Evolutionary conservation across 2,797 vertebrate genomes (phyloP).

Genomic region (Graptemys geographica): DNA sequence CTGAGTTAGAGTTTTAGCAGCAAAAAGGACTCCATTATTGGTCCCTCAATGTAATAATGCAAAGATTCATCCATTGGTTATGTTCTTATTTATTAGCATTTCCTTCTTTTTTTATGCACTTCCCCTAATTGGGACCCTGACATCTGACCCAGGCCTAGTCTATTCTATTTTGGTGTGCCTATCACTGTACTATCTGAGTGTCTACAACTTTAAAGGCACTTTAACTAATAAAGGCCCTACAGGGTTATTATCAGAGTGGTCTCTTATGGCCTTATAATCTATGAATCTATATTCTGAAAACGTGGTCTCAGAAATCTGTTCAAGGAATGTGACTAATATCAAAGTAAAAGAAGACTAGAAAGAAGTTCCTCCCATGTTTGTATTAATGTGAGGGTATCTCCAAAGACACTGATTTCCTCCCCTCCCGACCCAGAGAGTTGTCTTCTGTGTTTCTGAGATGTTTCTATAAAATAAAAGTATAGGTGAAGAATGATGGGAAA

Average conservation of each 20-base stretch:
- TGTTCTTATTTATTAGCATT: background rate
- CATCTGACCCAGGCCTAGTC: background rate
- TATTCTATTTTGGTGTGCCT: fast-evolving
- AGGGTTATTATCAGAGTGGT: background rate
- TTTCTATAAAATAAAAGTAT: constrained; percentile 42
- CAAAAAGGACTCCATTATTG: fast-evolving
- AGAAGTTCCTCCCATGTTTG: constrained; percentile 28
- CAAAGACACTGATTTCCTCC: constrained; percentile 34
- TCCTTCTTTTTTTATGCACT: background rate
- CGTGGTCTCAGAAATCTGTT: background rate
- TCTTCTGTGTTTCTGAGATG: constrained; percentile 13
- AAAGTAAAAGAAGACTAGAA: background rate
- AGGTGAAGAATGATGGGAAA: constrained; percentile 53
- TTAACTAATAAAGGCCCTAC: constrained; percentile 20
- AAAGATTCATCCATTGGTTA: background rate
- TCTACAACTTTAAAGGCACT: background rate
- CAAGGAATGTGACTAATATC: background rate
- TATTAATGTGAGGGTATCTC: constrained; percentile 20
- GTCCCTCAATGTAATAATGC: fast-evolving
- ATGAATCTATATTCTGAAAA: background rate
- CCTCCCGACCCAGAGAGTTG: constrained; percentile 27
- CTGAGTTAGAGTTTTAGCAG: background rate
- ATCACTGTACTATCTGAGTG: background rate
- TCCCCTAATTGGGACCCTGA: background rate
- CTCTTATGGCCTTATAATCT: background rate